A percentile compares a stretch with the other conserved stretches of the same genome.
Conservation (phyloP, 2,113 vertebrate genomes). For the Trematocara nigrifrons region DNA sequence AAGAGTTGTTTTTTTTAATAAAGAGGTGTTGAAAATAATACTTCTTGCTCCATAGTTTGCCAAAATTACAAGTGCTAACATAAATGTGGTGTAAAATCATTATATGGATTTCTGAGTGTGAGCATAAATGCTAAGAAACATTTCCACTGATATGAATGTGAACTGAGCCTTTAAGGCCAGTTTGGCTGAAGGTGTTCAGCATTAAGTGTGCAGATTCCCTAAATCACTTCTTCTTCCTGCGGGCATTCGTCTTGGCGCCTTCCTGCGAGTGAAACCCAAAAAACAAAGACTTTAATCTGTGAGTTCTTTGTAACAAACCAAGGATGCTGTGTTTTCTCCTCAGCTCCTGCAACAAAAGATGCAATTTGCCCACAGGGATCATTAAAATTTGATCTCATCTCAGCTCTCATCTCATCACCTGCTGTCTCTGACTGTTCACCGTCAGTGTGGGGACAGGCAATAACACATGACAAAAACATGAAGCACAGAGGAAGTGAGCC, state of each 20-base stretch:
- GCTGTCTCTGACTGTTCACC: constrained; percentile 8
- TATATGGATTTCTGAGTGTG: background rate
- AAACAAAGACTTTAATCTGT: background rate
- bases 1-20: fast-evolving
- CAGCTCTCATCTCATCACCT: constrained; percentile 26
- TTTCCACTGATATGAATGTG: background rate
- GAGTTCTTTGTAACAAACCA: background rate
- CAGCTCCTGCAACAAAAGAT: background rate
- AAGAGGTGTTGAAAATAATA: background rate
- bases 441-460: background rate
- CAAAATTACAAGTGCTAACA: background rate
- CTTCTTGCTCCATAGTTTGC: background rate
- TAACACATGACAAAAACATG: background rate
- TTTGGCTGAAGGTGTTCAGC: background rate
- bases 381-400: constrained; percentile 53
- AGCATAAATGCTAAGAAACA: background rate
- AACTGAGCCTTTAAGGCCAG: background rate
- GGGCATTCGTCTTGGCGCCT: too few relatives aligned
- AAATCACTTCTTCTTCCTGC: background rate
- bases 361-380: constrained; percentile 37
- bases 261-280: background rate
- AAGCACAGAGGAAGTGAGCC: background rate
- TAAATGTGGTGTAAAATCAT: background rate
- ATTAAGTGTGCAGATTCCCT: background rate
- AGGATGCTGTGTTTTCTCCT: background rate